These are phyloP conservation scores for Marronus borbonicus DNA, from an alignment of 2,888 invertebrate genomes.

Conservation along the genomic window DNA sequence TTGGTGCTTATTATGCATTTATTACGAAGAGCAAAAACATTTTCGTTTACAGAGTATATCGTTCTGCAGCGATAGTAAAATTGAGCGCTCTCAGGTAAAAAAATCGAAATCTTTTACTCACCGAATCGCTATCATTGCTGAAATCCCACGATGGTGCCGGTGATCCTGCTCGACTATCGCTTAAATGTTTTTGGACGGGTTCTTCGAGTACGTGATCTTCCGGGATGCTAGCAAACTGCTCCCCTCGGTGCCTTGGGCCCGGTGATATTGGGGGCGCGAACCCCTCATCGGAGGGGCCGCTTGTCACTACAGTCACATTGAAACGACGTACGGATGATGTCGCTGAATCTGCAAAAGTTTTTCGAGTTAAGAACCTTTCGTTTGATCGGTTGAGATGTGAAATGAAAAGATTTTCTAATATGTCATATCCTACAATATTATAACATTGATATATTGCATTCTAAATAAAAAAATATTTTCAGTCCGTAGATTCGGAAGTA, in stretches of 20 bases:
- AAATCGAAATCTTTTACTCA: conserved; percentile 58
- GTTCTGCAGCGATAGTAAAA: too few species aligned
- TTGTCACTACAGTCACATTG: conserved; percentile 71
- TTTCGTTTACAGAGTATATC: too few species aligned
- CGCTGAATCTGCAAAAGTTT: conserved; percentile 55
- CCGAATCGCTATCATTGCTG: conserved; percentile 67
- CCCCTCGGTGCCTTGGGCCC: conserved; percentile 67
- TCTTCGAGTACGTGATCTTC: conserved; percentile 72
- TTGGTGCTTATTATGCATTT: too few species aligned
- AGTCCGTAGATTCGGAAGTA: too few species aligned
- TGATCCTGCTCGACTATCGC: conserved; percentile 64
- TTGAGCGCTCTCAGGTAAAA: background rate
- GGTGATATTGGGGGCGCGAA: conserved; percentile 63
- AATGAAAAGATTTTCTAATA: background rate
- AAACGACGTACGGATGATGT: conserved; percentile 69
- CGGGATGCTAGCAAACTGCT: conserved; percentile 70
- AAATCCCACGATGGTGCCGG: conserved; percentile 70
- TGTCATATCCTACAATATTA: background rate
- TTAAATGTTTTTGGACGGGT: conserved; percentile 54
- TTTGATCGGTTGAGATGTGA: background rate
- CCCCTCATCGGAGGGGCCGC: conserved; percentile 59
- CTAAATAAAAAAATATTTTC: too few species aligned
- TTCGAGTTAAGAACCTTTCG: background rate
- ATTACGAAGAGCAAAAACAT: too few species aligned
- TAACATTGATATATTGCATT: too few species aligned